A percentile compares a stretch with the other conserved stretches of the same genome.
Conservation (phyloP, 2,888 invertebrate species). For the Eledona agricola region DNA sequence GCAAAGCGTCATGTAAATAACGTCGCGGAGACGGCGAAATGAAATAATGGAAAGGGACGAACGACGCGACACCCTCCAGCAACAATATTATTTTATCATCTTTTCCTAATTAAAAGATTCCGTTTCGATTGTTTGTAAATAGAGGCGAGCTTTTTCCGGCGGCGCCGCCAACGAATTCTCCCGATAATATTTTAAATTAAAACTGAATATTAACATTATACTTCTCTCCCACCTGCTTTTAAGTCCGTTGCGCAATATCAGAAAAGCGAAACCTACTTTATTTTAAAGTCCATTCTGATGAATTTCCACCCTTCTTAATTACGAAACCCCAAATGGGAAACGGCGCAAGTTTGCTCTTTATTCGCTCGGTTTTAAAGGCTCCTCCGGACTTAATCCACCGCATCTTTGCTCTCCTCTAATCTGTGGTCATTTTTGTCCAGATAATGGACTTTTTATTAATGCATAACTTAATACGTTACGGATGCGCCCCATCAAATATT, state of each 20-base stretch:
- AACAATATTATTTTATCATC: constrained; percentile 41
- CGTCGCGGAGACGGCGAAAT: too few relatives aligned
- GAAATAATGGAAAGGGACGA: too few relatives aligned
- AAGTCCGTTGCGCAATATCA: constrained; percentile 45
- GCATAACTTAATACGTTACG: constrained; percentile 40
- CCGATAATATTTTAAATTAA: constrained; percentile 51
- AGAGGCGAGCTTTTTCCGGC: constrained; percentile 25
- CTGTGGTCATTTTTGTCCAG: constrained; percentile 47
- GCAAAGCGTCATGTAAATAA: too few relatives aligned
- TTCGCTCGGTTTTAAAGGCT: constrained; percentile 40
- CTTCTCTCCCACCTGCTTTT: constrained; percentile 47
- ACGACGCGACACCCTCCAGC: too few relatives aligned
- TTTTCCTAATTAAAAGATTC: constrained; percentile 28
- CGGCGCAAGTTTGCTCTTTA: constrained; percentile 41
- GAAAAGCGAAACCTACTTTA: constrained; percentile 56
- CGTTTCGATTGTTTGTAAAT: constrained; percentile 38
- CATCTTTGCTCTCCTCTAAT: constrained; percentile 41
- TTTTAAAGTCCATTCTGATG: constrained; percentile 60
- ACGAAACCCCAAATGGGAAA: constrained; percentile 47
- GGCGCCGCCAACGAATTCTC: constrained; percentile 43
- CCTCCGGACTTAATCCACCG: constrained; percentile 41
- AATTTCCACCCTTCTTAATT: constrained; percentile 62
- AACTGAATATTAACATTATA: constrained; percentile 47
- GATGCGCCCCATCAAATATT: constrained; percentile 32
- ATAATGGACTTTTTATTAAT: constrained; percentile 47